Evolutionary conservation across 2,797 vertebrate genomes (phyloP), one percentile per base, ranked within the genome.

Genomic region (Sebastes cheni): DNA sequence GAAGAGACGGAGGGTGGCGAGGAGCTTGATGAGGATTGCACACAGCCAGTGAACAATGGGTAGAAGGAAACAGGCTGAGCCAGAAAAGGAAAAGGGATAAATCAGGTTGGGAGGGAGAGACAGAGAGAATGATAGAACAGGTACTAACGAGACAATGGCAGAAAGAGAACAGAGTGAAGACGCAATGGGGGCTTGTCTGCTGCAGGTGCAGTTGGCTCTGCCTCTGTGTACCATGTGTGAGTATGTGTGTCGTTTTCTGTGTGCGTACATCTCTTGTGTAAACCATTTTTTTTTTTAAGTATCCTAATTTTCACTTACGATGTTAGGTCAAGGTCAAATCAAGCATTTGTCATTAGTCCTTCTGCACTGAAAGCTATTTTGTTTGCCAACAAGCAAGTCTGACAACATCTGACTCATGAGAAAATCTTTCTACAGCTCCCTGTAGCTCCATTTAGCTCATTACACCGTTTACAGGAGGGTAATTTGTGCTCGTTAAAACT

Each of bases 131-230:
- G 67, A 82, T 50, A 66, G 72, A 84, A 72, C 79, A 76, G 39
- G 50, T 82, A 68, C 70, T 65, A 83, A 85, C 8, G 10, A 58
- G 78, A 77, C 75, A 62, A 72, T 67, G 74, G 75, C 64, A 72
- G 67, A 86, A 81, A 69, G 76, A 60, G 75, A 86, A 73, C 72
- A 79, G 54, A 11, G 60, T 25, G 52, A 67, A 54, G 84, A 81
- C 4, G 27, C 56, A 80, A 25, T 67, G 23, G 62, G 69, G 65
- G 23, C 81, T 72, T 11, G 56, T 68, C 61, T 73, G 39, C 71
- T 80, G 76, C 72, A 83, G 82, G 60, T 71, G 70, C 71, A 39
- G 34, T 36, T 66, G 13, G 16, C n/a, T 77, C 55, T 55, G 67
- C 32, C 20, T 68, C 74, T 67, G 11, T 59, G 25, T 52, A 20